phyloP scores from a whole-genome alignment of 2,888 invertebrate genomes.

The Agrochola litura region DNA sequence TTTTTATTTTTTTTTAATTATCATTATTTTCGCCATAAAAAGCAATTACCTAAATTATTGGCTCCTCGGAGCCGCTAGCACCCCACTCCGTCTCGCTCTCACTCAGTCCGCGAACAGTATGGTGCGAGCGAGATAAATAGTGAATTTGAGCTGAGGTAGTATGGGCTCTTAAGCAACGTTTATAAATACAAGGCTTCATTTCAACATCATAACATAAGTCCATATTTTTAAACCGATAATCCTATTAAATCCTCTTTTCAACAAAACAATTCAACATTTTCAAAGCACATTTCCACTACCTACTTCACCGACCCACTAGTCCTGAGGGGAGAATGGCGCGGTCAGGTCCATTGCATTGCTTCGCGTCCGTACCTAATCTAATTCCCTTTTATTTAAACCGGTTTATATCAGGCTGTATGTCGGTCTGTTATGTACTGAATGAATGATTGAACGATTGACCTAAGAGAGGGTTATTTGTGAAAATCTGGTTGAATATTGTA shows the following conservation, averaged over 20 bases:
- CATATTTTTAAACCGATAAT: not conserved
- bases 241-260: constrained; percentile 1
- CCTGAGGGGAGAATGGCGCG: constrained; percentile 15
- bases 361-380: constrained; percentile 8
- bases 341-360: constrained; percentile 33
- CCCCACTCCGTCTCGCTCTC: no score
- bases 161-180: no score
- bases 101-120: no score
- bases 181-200: not conserved
- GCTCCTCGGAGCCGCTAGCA: no score
- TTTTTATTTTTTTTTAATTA: no score
- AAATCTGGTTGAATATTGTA: constrained; percentile 1
- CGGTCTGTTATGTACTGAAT: constrained; percentile 8
- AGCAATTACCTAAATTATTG: no score
- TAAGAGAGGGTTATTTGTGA: not conserved
- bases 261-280: constrained; percentile 13
- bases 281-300: not conserved
- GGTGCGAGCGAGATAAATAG: no score
- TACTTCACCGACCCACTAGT: not conserved
- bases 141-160: no score
- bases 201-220: not conserved
- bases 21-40: no score
- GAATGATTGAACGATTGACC: constrained; percentile 14
- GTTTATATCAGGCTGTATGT: constrained; percentile 13
- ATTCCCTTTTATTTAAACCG: constrained; percentile 23